Evolutionary conservation across 2,888 invertebrate species (phyloP).

Genomic region (Chrysolina americana): DNA sequence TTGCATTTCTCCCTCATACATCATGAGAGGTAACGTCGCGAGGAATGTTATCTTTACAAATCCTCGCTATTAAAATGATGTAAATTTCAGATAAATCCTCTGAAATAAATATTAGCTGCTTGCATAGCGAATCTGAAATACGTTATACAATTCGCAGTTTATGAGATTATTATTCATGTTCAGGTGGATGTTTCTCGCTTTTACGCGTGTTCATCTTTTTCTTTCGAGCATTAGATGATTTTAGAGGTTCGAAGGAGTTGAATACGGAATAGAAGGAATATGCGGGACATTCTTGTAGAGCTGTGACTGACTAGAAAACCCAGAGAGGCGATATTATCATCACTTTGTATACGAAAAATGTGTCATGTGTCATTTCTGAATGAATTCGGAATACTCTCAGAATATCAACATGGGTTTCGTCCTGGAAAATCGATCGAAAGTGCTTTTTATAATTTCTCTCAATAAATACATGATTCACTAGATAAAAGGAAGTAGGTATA

Average conservation of each 20-base stretch:
- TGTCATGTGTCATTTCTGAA: too few relatives aligned
- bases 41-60: conserved; percentile 54
- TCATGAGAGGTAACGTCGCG: conserved; percentile 51
- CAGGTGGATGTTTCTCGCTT: conserved; percentile 29
- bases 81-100: conserved; percentile 56
- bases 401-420: too few relatives aligned
- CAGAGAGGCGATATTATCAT: not conserved
- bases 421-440: too few relatives aligned
- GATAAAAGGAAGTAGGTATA: too few relatives aligned
- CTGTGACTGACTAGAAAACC: not conserved
- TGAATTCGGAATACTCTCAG: too few relatives aligned
- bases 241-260: not conserved
- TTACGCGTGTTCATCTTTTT: not conserved
- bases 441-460: too few relatives aligned
- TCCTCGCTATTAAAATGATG: conserved; percentile 58
- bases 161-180: conserved; percentile 52
- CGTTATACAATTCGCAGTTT: conserved; percentile 52
- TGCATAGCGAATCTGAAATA: conserved; percentile 55
- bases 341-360: too few relatives aligned
- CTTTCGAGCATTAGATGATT: not conserved
- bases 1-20: conserved; percentile 52
- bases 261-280: not conserved
- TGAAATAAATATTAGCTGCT: conserved; percentile 56
- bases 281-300: not conserved
- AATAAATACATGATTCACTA: too few relatives aligned